Base-by-base conservation (phyloP, 2,888 invertebrate species). In the Polylopha cassiicola region DNA sequence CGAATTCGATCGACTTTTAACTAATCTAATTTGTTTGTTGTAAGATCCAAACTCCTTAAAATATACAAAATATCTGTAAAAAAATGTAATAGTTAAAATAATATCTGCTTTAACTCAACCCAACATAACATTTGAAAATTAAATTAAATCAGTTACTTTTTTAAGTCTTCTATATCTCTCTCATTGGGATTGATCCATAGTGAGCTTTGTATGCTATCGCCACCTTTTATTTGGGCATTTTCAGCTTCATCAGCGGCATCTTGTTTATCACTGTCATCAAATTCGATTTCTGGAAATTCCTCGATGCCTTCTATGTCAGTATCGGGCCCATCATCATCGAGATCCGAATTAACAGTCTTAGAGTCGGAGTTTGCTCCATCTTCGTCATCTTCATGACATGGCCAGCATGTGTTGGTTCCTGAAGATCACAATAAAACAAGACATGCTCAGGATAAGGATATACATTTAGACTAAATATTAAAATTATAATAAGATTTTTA, bases 11-110 rank as follows among this genome's bases (percentile, higher is more conserved):
- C 85, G 72, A 55, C 79, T 78, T 51, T 75, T 84, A 0, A 81
- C 75, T 36, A 79, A 53, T 43, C 59, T 72, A 15, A 87, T 49
- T 69, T 88, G 88, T 44, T 74, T 80, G 51, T 84, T 81, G 41
- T 87, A 72, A 21, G 80, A 78, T 44, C 86, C 87, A 44, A 88
- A 78, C 55, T 89, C 89, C 61, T 85, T 85, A 56, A 87, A 89
- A 57, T 76, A 88, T 49, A 72, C 68, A 55, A 81, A 84, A 59
- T 89, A 89, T 64, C 88, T 88, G 72, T 39, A 84, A 72, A 24
- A 10, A 31, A 33, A 44, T 39, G n/a, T 23, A 23, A 13, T 34
- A 15, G 4, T 10, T 5, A 34, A n/a, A 16, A 22, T 8, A 14
- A 23, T 14, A n/a, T n/a, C n/a, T n/a, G n/a, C 11, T 22, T 38